Evolutionary conservation across 2,797 vertebrate genomes (phyloP), one percentile per base, ranked within the genome.

Genomic region (Crenichthys baileyi): DNA sequence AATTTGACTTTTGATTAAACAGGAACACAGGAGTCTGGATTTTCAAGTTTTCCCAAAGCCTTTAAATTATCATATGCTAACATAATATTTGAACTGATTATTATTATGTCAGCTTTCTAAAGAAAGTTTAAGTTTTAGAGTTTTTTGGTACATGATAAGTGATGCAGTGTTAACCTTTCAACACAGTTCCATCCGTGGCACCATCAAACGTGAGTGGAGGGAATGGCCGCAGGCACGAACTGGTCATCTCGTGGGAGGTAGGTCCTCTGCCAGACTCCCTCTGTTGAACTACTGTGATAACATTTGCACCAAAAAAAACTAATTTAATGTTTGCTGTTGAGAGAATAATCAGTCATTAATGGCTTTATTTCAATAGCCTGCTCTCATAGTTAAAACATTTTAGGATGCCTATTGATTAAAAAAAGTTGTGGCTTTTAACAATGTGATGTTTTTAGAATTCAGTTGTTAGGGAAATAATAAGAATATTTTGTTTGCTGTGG

Each of bases 171-270:
- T 80, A 75, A 82, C 80, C 68, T 87, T 84, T 90, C 50, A 75
- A 36, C 86, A 83, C 95, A 99, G 98, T 99, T 90, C 98, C 98
- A 56, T 97, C 97, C 67, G 97, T 97, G 88, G 96, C 97, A 53
- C 98, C 98, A 44, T 95, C 95, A 22, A 99, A 98, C 0, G 98
- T 99, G 6, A 98, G 98, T 18, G 98, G 98, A 78, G 97, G 97
- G 83, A 98, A 97, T 16, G 98, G 98, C 88, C 97, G 97, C 73
- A 89, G 97, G 80, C 96, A 98, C 61, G 97, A 99, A 89, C 92
- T 99, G 91, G 98, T 99, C 93, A 99, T 99, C 90, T 98, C 97
- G 4, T 99, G 98, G 98, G 98, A 99, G 98, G 98, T 99, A 95
- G 94, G 96, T 80, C 78, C 58, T 61, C 65, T 67, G 73, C 81